Percentiles rank a stretch among this genome's conserved stretches.
Conservation (phyloP, 1,140 invertebrate genomes). For the Meloidogyne floridensis region DNA sequence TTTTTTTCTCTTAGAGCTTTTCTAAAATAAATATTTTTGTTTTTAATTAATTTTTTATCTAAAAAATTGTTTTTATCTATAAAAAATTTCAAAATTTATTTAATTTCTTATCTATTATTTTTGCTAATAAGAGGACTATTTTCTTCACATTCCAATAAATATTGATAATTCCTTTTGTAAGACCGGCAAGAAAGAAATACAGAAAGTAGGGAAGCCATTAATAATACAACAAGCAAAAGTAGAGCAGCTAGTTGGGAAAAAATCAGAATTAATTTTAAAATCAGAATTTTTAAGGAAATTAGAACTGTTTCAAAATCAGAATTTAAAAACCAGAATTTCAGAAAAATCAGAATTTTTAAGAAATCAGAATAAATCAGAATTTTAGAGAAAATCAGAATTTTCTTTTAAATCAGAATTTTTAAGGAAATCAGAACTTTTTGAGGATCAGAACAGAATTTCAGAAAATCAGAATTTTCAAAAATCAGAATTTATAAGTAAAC, state of each 20-base stretch:
- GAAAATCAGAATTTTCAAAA: no score
- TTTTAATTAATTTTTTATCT: no score
- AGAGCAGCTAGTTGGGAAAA: not conserved
- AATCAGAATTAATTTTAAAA: not conserved
- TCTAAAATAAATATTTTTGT: not conserved
- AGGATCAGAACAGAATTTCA: no score
- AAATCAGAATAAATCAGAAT: no score
- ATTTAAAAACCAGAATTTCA: no score
- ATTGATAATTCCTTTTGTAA: slow-evolving; percentile 21
- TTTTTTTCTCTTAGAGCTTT: slow-evolving; percentile 12
- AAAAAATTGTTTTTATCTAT: not conserved
- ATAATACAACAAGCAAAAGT: slow-evolving; percentile 16
- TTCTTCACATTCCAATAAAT: slow-evolving; percentile 13
- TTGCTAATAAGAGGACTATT: slow-evolving; percentile 5
- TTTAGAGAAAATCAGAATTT: no score
- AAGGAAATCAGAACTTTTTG: no score
- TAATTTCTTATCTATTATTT: not conserved
- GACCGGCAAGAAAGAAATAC: slow-evolving; percentile 1
- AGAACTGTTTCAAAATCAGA: no score
- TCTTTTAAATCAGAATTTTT: no score
- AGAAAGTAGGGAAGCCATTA: slow-evolving; percentile 3
- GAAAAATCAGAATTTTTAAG: no score
- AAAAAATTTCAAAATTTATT: not conserved
- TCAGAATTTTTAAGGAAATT: not conserved
- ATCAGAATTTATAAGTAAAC: not conserved